Evolutionary conservation across 2,888 invertebrate genomes (phyloP).

Genomic region (Podabrus alpinus): DNA sequence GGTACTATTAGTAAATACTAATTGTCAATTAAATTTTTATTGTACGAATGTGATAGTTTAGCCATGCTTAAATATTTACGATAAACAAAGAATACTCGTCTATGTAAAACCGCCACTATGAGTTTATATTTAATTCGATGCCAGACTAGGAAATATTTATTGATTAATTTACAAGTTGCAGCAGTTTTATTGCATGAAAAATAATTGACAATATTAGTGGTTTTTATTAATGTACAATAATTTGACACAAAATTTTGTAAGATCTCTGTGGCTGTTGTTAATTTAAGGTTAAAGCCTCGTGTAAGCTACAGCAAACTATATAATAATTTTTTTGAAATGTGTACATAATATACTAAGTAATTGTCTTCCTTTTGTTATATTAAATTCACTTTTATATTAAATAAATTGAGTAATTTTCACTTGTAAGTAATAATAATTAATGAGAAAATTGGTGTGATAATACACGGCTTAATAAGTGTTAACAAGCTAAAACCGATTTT

Average conservation of each 20-base stretch:
- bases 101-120: background rate
- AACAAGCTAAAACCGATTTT: background rate
- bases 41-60: constrained; percentile 18
- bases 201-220: constrained; percentile 1
- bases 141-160: background rate
- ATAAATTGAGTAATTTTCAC: background rate
- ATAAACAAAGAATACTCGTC: background rate
- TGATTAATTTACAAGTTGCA: background rate
- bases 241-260: background rate
- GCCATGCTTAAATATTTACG: constrained; percentile 12
- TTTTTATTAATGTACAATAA: background rate
- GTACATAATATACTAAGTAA: background rate
- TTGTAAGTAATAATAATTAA: constrained; percentile 1
- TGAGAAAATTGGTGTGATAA: background rate
- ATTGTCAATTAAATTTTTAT: constrained; percentile 27
- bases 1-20: constrained; percentile 21
- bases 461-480: constrained; percentile 1
- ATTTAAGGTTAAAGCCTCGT: background rate
- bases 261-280: background rate
- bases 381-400: background rate
- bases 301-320: background rate
- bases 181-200: constrained; percentile 1
- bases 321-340: background rate
- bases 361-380: background rate
- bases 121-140: background rate